phyloP scores from a whole-genome alignment of 2,797 vertebrate genomes.

The Rallus crepitans region DNA sequence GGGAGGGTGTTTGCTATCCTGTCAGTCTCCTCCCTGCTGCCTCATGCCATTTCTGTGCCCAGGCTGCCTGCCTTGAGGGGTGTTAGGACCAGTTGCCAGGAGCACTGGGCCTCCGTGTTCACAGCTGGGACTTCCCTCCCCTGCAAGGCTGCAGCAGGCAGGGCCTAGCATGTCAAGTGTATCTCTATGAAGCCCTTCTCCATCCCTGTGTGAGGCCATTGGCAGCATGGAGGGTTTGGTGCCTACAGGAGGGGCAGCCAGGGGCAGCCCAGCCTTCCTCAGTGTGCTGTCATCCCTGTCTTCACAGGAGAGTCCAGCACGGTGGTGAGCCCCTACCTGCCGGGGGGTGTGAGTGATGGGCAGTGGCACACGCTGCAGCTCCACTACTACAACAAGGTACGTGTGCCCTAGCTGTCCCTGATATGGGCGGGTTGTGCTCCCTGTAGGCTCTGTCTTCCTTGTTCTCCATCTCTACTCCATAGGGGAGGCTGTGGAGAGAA shows the following conservation, averaged over 20 bases:
- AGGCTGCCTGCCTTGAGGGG: accelerated
- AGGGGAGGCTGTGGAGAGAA: background rate
- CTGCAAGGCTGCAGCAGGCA: background rate
- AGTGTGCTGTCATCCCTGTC: background rate
- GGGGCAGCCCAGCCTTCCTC: background rate
- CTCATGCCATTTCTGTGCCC: background rate
- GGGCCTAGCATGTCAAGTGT: accelerated
- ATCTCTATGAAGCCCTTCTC: background rate
- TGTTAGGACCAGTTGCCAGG: background rate
- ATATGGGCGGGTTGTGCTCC: accelerated
- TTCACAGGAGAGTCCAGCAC: slow-evolving; percentile 93
- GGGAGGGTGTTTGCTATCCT: background rate
- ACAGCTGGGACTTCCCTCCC: background rate
- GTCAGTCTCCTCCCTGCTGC: background rate
- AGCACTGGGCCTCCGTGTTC: background rate
- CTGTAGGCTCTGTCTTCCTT: background rate
- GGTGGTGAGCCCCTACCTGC: slow-evolving; percentile 91
- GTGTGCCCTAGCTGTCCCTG: background rate
- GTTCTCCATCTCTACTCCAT: background rate
- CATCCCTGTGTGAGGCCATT: accelerated
- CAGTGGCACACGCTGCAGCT: slow-evolving; percentile 96
- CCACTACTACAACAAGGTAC: slow-evolving; percentile 97
- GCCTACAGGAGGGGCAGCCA: background rate
- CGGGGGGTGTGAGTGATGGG: slow-evolving; percentile 95
- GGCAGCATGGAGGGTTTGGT: accelerated